phyloP scores from a whole-genome alignment of 2,113 vertebrate species.

The Naja naja region DNA sequence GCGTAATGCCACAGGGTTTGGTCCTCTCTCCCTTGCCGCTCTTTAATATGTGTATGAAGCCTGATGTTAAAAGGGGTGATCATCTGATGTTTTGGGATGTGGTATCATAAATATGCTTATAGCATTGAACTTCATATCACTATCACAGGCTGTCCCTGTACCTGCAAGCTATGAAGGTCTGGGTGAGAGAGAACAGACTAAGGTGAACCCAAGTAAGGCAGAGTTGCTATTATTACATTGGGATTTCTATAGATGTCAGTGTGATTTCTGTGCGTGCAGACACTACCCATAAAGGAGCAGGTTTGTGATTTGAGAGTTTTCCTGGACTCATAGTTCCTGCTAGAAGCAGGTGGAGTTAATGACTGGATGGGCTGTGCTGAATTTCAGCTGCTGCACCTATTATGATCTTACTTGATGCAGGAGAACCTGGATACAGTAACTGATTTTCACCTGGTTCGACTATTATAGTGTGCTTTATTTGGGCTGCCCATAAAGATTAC shows the following conservation, averaged over 20 bases:
- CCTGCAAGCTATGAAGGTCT: not conserved
- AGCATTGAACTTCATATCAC: not conserved
- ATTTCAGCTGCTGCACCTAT: not conserved
- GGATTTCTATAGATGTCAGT: not conserved
- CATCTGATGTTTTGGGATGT: not conserved
- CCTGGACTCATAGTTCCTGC: not conserved
- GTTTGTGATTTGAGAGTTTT: not conserved
- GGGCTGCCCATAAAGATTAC: not conserved
- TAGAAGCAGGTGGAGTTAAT: not conserved
- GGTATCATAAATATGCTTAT: not conserved
- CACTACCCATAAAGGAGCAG: not conserved
- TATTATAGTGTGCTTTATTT: not conserved
- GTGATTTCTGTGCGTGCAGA: not conserved
- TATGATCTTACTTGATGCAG: not conserved
- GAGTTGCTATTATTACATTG: not conserved
- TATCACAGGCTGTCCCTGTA: not conserved
- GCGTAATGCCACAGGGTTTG: not conserved
- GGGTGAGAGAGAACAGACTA: not conserved
- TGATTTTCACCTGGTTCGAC: not conserved
- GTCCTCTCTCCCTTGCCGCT: not conserved
- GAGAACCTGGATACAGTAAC: not conserved
- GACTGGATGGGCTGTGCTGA: not conserved
- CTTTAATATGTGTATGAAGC: not conserved
- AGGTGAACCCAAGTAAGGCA: not conserved
- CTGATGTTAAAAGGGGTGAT: not conserved